These are phyloP conservation scores for Rhabdomys pumilio DNA, from an alignment of 2,797 vertebrate genomes.

Conservation along the genomic window DNA sequence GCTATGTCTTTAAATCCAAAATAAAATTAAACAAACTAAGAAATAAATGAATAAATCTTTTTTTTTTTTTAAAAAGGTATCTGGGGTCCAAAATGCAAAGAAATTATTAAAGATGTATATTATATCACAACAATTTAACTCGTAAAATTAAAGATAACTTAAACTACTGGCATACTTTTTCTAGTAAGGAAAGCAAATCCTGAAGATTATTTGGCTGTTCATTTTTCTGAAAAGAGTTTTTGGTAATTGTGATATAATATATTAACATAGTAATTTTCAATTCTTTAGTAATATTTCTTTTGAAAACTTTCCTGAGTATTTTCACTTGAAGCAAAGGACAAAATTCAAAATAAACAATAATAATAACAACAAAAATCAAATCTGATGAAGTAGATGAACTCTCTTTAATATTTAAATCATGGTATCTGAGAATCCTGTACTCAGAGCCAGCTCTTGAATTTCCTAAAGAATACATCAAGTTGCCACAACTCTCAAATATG, in stretches of 20 bases:
- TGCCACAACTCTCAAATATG: background rate
- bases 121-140: background rate
- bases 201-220: background rate
- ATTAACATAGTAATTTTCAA: conserved; percentile 16
- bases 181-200: background rate
- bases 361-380: background rate
- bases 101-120: background rate
- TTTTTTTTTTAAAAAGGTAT: background rate
- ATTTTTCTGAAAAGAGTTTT: conserved; percentile 6
- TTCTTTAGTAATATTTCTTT: conserved; percentile 39
- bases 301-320: conserved; percentile 1
- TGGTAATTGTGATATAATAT: background rate
- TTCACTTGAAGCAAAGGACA: conserved; percentile 15
- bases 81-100: background rate
- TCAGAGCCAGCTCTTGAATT: background rate
- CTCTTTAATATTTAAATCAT: background rate
- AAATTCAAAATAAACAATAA: background rate
- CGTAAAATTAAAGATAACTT: background rate
- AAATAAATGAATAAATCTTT: background rate
- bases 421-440: background rate
- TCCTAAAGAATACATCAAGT: background rate
- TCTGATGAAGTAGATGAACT: background rate
- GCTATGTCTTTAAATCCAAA: background rate
- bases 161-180: background rate
- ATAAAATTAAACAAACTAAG: background rate